These are phyloP conservation scores for Artemisiospiza belli DNA, from an alignment of 2,113 vertebrate genomes.

Conservation along the genomic window DNA sequence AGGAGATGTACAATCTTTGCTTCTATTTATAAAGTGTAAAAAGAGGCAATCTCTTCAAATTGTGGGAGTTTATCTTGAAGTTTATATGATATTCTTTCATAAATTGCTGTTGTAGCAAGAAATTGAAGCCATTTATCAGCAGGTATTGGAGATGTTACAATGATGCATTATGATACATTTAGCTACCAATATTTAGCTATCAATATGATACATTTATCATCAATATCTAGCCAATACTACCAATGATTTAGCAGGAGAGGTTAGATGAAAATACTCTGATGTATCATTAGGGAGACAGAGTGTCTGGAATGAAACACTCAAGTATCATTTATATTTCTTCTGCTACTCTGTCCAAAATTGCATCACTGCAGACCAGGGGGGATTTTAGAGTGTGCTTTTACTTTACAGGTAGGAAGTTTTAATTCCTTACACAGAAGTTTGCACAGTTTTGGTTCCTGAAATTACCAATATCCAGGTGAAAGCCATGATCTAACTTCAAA, in stretches of 20 bases:
- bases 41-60: constrained; percentile 68
- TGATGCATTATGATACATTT: constrained; percentile 68
- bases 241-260: constrained; percentile 60
- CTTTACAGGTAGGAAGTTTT: neutral
- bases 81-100: constrained; percentile 65
- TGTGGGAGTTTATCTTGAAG: constrained; percentile 61
- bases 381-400: neutral
- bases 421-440: neutral
- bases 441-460: neutral
- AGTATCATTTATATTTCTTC: constrained; percentile 49
- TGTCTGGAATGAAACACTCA: constrained; percentile 32
- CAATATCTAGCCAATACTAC: constrained; percentile 63
- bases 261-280: constrained; percentile 61
- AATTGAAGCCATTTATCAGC: constrained; percentile 70
- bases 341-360: constrained; percentile 11
- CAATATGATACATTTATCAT: constrained; percentile 69
- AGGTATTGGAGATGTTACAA: constrained; percentile 60
- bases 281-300: constrained; percentile 58
- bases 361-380: neutral
- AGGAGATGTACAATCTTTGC: constrained; percentile 63
- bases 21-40: constrained; percentile 62
- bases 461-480: neutral
- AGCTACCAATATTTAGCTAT: constrained; percentile 69
- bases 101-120: constrained; percentile 68
- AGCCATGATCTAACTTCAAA: neutral